Evolutionary conservation across 2,888 invertebrate genomes (phyloP), one percentile per base, ranked within the genome.

Genomic region (Diaphora mendica): DNA sequence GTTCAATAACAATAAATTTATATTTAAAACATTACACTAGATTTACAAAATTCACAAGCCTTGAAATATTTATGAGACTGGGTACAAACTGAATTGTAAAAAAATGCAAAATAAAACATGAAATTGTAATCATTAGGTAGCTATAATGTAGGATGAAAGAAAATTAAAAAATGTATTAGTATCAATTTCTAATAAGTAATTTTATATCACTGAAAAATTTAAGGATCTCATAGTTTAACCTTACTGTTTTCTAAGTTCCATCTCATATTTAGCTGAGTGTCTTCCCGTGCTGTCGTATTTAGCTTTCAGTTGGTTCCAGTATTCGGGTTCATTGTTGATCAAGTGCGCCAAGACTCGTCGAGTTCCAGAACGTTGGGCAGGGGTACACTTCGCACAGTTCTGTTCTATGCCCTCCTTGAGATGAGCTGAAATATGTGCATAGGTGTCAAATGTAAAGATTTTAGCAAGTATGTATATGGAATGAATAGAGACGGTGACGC

Each of bases 281-380:
- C 85, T 85, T 65, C 83, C 80, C 0, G 84, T 75, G 3, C 92
- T 90, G 75, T 95, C 94, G 79, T 91, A 94, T 78, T 93, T 93
- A 13, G 78, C 87, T 51, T 83, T 85, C 44, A 94, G 82, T 55
- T 89, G 74, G 9, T 81, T 77, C 94, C 94, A 95, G 66, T 74
- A 82, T 0, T 84, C 87, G 0, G 75, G 77, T 35, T 93, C 90
- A 13, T 92, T 44, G 74, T 92, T 91, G 77, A 92, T 89, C 15
- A 95, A 82, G 77, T 91, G 88, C 0, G 64, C 64, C 68, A 94
- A 86, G 5, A 94, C 92, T 3, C 78, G 80, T 1, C 88, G 82
- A 17, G 89, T 87, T 0, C 89, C 89, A 0, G 79, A 74, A 7
- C 82, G 87, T 73, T 95, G 94, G 0, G 30, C 26, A 0, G 81